A percentile compares a stretch with the other conserved stretches of the same genome.
Conservation (phyloP, 2,888 invertebrate species). For the Heliconius ismenius region DNA sequence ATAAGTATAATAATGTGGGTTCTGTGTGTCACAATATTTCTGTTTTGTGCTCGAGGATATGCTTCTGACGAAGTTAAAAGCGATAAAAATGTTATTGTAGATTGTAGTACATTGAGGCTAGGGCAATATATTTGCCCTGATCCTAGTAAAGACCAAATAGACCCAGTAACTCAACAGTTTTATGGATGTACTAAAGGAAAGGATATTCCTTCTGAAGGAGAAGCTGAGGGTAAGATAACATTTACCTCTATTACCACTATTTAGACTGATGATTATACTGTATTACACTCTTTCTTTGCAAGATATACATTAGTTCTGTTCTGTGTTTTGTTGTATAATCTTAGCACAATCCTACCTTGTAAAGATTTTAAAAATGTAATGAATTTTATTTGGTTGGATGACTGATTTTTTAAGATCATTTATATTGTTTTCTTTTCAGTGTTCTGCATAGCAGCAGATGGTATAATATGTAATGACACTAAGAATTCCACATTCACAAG, state of each 20-base stretch:
- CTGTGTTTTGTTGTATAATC: background rate
- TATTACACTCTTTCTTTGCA: background rate
- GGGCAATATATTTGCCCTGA: constrained; percentile 93
- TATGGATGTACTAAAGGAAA: constrained; percentile 86
- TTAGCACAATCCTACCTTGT: background rate
- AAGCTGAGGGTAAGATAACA: constrained; percentile 85
- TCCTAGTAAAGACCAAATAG: constrained; percentile 88
- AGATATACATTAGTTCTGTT: background rate
- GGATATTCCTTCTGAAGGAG: constrained; percentile 84
- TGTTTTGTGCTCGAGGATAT: constrained; percentile 48
- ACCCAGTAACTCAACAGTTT: constrained; percentile 93
- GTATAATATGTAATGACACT: constrained; percentile 90
- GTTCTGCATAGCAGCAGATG: constrained; percentile 90
- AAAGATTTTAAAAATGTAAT: background rate
- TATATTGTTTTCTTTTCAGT: constrained; percentile 77
- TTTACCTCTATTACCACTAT: background rate
- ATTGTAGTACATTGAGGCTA: constrained; percentile 87
- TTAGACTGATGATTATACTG: background rate
- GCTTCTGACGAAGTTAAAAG: constrained; percentile 65
- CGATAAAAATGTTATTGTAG: constrained; percentile 69
- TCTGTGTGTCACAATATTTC: constrained; percentile 22
- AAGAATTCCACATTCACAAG: constrained; percentile 90
- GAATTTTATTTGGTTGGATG: background rate
- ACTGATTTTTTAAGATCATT: background rate
- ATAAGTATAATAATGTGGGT: constrained; percentile 44